Evolutionary conservation across 2,113 vertebrate genomes (phyloP), one percentile per base, ranked within the genome.

Genomic region (Chaetops frenatus): DNA sequence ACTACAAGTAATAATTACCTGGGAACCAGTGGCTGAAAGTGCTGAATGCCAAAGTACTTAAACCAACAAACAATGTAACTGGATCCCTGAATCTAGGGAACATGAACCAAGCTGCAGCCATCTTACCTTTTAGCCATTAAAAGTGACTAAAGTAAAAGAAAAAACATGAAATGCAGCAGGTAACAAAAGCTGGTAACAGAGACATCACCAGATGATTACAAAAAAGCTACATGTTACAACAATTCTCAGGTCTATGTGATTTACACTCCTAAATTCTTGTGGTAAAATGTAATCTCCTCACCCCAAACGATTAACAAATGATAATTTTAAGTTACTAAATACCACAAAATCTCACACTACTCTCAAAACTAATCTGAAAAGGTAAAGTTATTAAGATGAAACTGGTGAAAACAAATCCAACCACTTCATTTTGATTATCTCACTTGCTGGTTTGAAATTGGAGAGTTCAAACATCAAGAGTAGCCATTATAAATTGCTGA

Each of bases 251-350:
- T 73, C 3, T 7, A 44, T 16, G 10, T 53, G 24, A 69, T 22
- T 61, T 48, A 33, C 1, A 3, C 22, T 51, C 33, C 38, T 35
- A 64, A 69, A 51, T 83, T 73, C 28, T 31, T 50, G 5, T 5
- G 4, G 8, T 31, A 45, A 81, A 36, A 16, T 35, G 40, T 36
- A 86, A 77, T 18, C 4, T 22, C 11, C 35, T 2, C 20, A 25
- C 3, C 8, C 7, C 4, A 58, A 22, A 25, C 0, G 1, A 67
- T 17, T 44, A 71, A 2, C 2, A 80, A 51, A 29, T 31, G 6
- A 71, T 40, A 76, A 35, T 47, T 31, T 29, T 11, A 45, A 81
- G 1, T 35, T 38, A 77, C 19, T 22, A 12, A 65, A 23, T 36
- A 35, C 4, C 53, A 40, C 8, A 91, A 65, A 86, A 69, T 35